These are phyloP conservation scores for Archegozetes longisetosus DNA, from an alignment of 1,140 invertebrate genomes.

Conservation along the genomic window DNA sequence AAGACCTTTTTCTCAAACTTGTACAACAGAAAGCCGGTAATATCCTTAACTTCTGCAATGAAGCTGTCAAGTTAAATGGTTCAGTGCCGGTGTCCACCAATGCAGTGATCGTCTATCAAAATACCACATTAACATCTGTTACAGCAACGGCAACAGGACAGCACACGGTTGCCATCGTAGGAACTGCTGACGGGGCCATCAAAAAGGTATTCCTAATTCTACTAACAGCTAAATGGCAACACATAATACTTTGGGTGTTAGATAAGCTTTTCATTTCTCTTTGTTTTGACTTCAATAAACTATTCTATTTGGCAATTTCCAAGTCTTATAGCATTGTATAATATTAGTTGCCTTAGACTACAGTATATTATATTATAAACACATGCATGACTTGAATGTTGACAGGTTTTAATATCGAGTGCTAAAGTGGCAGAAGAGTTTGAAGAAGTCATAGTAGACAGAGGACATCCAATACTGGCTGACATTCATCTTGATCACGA, in stretches of 20 bases:
- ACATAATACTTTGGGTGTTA: too few species aligned
- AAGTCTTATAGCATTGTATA: too few species aligned
- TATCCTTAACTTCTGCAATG: slow-evolving; percentile 77
- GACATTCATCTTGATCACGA: slow-evolving; percentile 62
- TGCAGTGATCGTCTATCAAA: slow-evolving; percentile 52
- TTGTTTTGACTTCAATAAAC: too few species aligned
- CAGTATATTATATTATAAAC: too few species aligned
- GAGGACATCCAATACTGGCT: slow-evolving; percentile 52
- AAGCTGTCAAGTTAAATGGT: slow-evolving; percentile 78
- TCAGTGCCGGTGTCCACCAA: slow-evolving; percentile 56
- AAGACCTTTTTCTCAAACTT: slow-evolving; percentile 13
- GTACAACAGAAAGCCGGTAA: slow-evolving; percentile 56
- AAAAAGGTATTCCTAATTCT: slow-evolving; percentile 47
- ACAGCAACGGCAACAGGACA: slow-evolving; percentile 58
- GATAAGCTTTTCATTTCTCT: too few species aligned
- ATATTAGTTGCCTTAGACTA: too few species aligned
- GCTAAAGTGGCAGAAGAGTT: slow-evolving; percentile 38
- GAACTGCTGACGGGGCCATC: slow-evolving; percentile 54
- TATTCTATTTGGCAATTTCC: too few species aligned
- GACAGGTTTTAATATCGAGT: slow-evolving; percentile 39
- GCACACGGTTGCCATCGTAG: slow-evolving; percentile 78
- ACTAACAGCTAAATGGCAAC: not conserved
- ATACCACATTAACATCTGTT: slow-evolving; percentile 43
- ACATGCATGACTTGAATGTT: too few species aligned
- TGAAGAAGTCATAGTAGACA: slow-evolving; percentile 53